Evolutionary conservation across 2,888 invertebrate genomes (phyloP).

Genomic region (Megalurothrips usitatus): DNA sequence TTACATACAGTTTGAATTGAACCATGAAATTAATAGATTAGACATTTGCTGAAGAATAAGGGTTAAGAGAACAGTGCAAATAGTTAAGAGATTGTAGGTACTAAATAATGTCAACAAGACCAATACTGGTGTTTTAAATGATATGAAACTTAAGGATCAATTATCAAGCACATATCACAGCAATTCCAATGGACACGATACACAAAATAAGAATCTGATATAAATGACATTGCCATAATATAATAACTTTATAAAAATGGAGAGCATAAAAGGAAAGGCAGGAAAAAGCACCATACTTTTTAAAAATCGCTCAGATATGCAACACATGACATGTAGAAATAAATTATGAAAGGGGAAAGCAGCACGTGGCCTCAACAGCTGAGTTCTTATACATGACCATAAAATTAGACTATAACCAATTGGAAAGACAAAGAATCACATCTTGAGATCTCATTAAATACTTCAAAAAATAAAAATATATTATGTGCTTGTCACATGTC

Average conservation of each 20-base stretch:
- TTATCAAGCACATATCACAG: neutral
- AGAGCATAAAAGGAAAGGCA: too few species aligned
- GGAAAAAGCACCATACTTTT: too few species aligned
- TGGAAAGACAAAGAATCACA: too few species aligned
- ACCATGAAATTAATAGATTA: neutral
- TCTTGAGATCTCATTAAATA: neutral
- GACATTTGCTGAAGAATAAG: neutral
- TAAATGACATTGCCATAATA: too few species aligned
- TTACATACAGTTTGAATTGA: neutral
- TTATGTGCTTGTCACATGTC: neutral
- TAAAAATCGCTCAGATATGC: too few species aligned
- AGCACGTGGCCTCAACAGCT: too few species aligned
- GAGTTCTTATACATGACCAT: too few species aligned
- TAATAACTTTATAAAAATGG: too few species aligned
- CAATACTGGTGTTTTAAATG: neutral
- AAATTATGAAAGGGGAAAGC: too few species aligned
- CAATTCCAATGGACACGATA: neutral
- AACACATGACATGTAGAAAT: too few species aligned
- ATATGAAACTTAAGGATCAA: neutral
- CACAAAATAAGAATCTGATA: too few species aligned
- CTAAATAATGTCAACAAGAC: neutral
- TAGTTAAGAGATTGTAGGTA: neutral
- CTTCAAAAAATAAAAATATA: neutral
- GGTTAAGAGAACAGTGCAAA: neutral
- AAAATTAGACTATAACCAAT: too few species aligned